Conservation (phyloP, 2,113 vertebrate species). For the Taxidea taxus region DNA sequence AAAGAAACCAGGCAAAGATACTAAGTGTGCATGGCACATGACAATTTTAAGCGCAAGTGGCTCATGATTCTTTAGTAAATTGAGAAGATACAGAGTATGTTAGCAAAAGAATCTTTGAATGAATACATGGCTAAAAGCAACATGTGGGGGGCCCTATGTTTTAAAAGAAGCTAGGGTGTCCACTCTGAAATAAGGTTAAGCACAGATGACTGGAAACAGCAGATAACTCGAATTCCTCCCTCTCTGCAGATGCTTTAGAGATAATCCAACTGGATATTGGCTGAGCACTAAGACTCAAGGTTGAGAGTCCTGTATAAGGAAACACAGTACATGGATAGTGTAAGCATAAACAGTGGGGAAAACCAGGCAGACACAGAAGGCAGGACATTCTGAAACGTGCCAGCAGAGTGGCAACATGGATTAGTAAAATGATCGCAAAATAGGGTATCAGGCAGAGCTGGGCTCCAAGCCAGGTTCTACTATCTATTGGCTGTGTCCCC, state of each 20-base stretch:
- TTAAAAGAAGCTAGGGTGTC: background rate
- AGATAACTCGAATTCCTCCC: background rate
- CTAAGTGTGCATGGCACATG: background rate
- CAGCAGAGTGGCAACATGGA: background rate
- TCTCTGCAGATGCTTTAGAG: background rate
- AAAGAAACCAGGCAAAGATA: background rate
- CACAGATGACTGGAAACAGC: background rate
- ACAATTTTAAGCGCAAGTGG: background rate
- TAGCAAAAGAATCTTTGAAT: background rate
- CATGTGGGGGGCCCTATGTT: background rate
- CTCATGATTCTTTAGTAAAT: background rate
- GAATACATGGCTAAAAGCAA: background rate
- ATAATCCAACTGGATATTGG: background rate
- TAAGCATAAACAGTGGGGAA: fast-evolving
- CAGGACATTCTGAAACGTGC: background rate
- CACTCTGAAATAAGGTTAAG: background rate
- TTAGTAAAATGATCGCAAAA: background rate
- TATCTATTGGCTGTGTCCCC: background rate
- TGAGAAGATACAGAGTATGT: background rate
- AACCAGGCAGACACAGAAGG: background rate
- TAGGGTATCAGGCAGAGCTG: background rate
- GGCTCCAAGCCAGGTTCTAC: background rate
- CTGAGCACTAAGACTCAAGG: background rate
- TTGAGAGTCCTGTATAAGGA: background rate
- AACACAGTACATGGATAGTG: background rate